Base-by-base conservation (phyloP, 2,797 vertebrate species). In the Amblyraja radiata region DNA sequence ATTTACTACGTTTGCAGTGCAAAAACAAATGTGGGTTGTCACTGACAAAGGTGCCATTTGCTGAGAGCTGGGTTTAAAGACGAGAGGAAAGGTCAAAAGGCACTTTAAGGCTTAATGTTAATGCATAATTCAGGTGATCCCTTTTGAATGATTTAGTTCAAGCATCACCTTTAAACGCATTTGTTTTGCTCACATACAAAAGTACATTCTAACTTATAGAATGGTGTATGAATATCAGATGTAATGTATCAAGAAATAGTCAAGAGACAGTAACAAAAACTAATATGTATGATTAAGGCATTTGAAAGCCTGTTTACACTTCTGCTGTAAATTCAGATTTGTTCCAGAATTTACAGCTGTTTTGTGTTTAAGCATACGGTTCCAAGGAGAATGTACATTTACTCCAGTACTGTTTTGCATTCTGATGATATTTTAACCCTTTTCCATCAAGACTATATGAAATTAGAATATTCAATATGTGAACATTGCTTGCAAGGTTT, bases 231-330 rank as follows among this genome's bases (percentile, higher is more conserved):
- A 32, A 90, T 46, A 32, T 92, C 90, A 74, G 39, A 92, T 23
- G 71, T 74, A 28, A 71, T 74, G 13, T 54, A 46, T 92, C 71
- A 76, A 76, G 71, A 18, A 74, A 54, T 46, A 73, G 7, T 92
- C 39, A 92, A 71, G 46, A 54, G 32, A 92, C 76, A 16, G 71
- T 28, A 92, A 39, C 54, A 71, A 92, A 92, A 92, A 92, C 18
- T 76, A 73, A 92, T 74, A 73, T 92, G 11, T 54, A 76, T 25
- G 39, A 54, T 74, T 92, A 92, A 92, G 71, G 11, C 39, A 92
- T 76, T 25, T 92, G 54, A 92, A 92, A 71, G 21, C 39, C 71
- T 92, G 90, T 92, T 76, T 92, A 92, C 90, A 92, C 71, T 92
- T 25, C 90, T n/a, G 71, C 71, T 92, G 71, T 28, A 92, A 92